These are phyloP conservation scores for Crocallis elinguaria DNA, from an alignment of 2,888 invertebrate species.

Conservation along the genomic window DNA sequence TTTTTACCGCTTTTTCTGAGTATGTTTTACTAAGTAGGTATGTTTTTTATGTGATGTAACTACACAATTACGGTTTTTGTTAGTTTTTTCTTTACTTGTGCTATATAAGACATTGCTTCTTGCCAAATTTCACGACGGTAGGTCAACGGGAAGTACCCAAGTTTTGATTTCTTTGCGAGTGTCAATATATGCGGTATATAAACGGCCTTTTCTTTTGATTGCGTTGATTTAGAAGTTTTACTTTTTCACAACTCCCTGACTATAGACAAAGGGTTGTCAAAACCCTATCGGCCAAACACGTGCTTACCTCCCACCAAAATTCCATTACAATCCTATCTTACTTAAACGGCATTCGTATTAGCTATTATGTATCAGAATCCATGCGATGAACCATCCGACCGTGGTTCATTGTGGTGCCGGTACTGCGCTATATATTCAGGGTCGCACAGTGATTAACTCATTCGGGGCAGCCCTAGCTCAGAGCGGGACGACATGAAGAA, in stretches of 20 bases:
- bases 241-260: neutral
- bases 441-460: slow-evolving; percentile 46
- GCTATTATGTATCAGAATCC: slow-evolving; percentile 62
- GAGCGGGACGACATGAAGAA: slow-evolving; percentile 58
- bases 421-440: slow-evolving; percentile 59
- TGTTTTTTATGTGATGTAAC: no score
- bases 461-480: slow-evolving; percentile 41
- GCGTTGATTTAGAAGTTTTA: no score
- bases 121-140: no score
- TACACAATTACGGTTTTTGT: no score
- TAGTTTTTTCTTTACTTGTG: no score
- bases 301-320: neutral
- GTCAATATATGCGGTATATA: no score
- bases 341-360: slow-evolving; percentile 24
- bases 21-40: no score
- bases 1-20: no score
- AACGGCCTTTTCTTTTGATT: no score
- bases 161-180: no score
- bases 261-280: neutral
- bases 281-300: neutral
- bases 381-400: slow-evolving; percentile 59
- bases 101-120: no score
- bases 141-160: no score
- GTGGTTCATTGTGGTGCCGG: slow-evolving; percentile 51
- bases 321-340: slow-evolving; percentile 5